Evolutionary conservation across 2,113 vertebrate genomes (phyloP), one percentile per base, ranked within the genome.

Genomic region (Eptesicus fuscus): DNA sequence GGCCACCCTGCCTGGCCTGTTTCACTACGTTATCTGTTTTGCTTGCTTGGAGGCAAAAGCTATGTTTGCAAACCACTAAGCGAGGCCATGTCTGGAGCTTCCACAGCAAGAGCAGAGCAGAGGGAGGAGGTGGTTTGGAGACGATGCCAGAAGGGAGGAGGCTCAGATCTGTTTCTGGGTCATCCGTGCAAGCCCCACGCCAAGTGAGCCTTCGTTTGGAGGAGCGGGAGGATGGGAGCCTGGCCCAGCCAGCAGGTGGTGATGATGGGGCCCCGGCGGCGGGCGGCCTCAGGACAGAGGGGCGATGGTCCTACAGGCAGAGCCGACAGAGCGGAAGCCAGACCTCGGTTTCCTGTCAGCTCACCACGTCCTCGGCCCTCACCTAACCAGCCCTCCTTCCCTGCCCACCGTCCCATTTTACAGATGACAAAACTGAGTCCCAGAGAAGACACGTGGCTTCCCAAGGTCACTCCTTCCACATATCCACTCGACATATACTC

Each of bases 401-500:
- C 12, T 25, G 44, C 16, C 30, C n/a, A 7, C 4, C 4, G 0
- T 4, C 40, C 69, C 90, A 56, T 63, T 77, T 47, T 35, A 65
- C 51, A 82, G 89, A 35, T 20, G 49, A 37, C 13, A 79, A 92
- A 71, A 74, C 56, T 79, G 63, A 87, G 90, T 22, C 76, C 63
- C 37, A 14, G 44, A 79, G 63, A 70, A 80, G 77, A 11, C 8
- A 1, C 16, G 0, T 5, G 23, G 8, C 63, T 56, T 56, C 56
- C 25, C 47, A 12, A 47, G 35, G 20, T n/a, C 69, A 4, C 22
- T 44, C 9, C 8, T 23, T 37, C 67, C 51, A 0, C 9, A 40
- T 3, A 49, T 13, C 80, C 35, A 5, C 23, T 47, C n/a, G 13
- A 61, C 20, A 37, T 2, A 4, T 5, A 73, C 44, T 84, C 32